Base-by-base conservation (phyloP, 2,113 vertebrate species). In the Maccullochella peelii region DNA sequence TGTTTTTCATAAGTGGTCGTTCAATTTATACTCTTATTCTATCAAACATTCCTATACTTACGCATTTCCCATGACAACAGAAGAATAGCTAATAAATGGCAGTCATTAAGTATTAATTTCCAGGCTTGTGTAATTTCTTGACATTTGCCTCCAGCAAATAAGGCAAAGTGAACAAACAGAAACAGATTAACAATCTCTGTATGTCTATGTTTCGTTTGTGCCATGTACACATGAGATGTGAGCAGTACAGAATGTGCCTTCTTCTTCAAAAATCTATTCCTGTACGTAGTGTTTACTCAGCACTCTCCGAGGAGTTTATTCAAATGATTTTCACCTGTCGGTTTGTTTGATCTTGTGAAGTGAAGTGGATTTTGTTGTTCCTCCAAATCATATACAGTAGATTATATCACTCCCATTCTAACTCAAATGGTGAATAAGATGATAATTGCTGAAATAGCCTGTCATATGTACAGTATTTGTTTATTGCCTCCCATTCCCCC, bases 61-160 rank as follows among this genome's bases (percentile, higher is more conserved):
- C 8, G 6, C 69, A 83, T 70, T 68, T 57, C 89, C 83, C 81
- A 62, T 21, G 77, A 77, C 11, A 77, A 54, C 52, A 55, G 67
- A 73, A 49, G 52, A 87, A 85, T 57, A 70, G 52, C 68, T 73
- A 81, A 92, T 84, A 86, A 83, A 90, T 85, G 82, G 77, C 67
- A 69, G 57, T 88, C 88, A 89, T 93, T 90, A 88, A 82, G 21
- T 57, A 76, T 89, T 91, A n/a, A 91, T 92, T 90, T 88, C 38
- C 65, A 77, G 70, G 14, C 68, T 79, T 82, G 67, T 79, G 68
- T 87, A 55, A 63, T 83, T 84, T 70, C 83, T 63, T 78, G 74
- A 80, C 77, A 83, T 86, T 88, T 78, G 79, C 89, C 84, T 86
- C 6, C 12, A 85, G 88, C 86, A 71, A 86, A 91, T 52, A 70